Evolutionary conservation across 1,140 invertebrate genomes (phyloP), one percentile per base, ranked within the genome.

Genomic region (Papilio polytes): DNA sequence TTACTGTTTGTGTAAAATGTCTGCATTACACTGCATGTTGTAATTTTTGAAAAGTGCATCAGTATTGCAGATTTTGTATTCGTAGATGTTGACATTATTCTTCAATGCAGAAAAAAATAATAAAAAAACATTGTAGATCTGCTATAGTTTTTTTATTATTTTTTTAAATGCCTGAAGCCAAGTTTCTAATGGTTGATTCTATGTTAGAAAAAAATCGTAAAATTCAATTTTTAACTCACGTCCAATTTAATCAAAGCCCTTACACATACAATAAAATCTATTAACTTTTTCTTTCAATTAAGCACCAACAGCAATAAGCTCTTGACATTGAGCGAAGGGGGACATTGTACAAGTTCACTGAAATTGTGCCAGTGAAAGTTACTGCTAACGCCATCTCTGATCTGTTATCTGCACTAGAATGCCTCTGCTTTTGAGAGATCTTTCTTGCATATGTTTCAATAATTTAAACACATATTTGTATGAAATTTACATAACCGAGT

Each of bases 361-460:
- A 41, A 78, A 78, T 41, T 66, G 77, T 78, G 77, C 59, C 77
- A 66, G 77, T 66, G 77, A 78, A 78, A 78, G 77, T 63, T 31
- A 63, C 53, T 22, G 13, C 56, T 78, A 78, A 26, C 59, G 59
- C 77, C 77, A 66, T 78, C 77, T 78, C 18, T 66, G 48, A 26
- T 2, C 48, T 56, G 13, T n/a, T 36, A 9, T 56, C 1, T 53
- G 10, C 18, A 78, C 51, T 78, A 59, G 51, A 12, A n/a, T 56
- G 15, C 63, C 12, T 36, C 22, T 36, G 22, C 41, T 15, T 36
- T 10, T 13, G 36, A 44, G 41, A 36, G 72, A 20, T 74, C 44
- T n/a, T 44, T 18, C 31, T 41, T 31, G 10, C 36, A n/a, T 20
- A 26, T 26, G 2, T 26, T 66, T 26, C 22, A 66, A 26, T 66